Evolutionary conservation across 2,113 vertebrate species (phyloP), one percentile per base, ranked within the genome.

Genomic region (Nematolebias whitei): DNA sequence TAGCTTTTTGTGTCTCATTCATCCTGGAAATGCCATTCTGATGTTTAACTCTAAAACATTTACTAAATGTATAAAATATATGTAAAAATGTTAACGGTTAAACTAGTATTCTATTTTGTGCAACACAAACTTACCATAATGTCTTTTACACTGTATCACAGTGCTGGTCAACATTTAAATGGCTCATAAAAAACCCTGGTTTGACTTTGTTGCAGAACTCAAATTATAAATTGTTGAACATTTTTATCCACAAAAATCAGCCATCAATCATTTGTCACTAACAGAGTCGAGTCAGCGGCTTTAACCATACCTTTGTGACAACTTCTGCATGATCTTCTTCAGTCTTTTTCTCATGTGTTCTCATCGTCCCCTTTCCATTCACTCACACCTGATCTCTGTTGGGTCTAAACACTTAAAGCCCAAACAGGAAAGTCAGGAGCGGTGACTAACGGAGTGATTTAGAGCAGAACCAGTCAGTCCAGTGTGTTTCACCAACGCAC

Each of bases 371-470:
- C 64, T 61, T 52, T 26, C 7, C 44, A 73, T 22, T 74, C n/a
- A 24, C 26, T 61, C 0, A 0, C 19, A 14, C 72, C 55, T 23
- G 68, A 60, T 48, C 26, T 38, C 49, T 35, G 2, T 55, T 72
- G 60, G 58, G 26, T 13, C 2, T 55, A 2, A 29, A 45, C 1
- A 12, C 32, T 49, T 45, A 7, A 35, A 41, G 68, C 52, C 45
- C 13, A 26, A 83, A 88, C 85, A 47, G 73, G 84, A 84, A 80
- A 83, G 22, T 76, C 79, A 50, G 61, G 85, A 74, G 38, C n/a
- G 26, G 50, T 7, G 26, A 65, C 22, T 26, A 54, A 68, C 47
- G 5, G 23, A 55, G n/a, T 22, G 2, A 0, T 47, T 15, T 53
- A 50, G 40, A 76, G 47, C 32, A 63, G 26, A 85, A 67, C 76